These are phyloP conservation scores for Rhinophrynus dorsalis DNA, from an alignment of 2,797 vertebrate genomes.

Conservation along the genomic window DNA sequence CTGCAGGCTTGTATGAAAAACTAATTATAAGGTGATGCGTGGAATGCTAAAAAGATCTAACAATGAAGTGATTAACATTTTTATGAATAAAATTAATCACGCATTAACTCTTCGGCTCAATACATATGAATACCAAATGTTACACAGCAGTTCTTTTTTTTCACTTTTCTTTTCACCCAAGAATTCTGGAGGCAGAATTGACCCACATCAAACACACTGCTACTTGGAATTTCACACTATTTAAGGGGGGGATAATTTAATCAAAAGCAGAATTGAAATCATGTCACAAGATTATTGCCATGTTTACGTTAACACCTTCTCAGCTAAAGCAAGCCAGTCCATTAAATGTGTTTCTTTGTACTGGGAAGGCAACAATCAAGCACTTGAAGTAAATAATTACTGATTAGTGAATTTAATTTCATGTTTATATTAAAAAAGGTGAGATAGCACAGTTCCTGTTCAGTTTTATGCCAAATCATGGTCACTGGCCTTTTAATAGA, in stretches of 20 bases:
- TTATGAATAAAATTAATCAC: slow-evolving; percentile 84
- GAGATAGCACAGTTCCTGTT: slow-evolving; percentile 34
- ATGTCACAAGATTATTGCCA: slow-evolving; percentile 36
- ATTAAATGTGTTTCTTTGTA: not conserved
- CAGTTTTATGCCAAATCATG: slow-evolving; percentile 27
- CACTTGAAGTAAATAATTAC: slow-evolving; percentile 16
- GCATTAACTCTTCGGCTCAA: slow-evolving; percentile 68
- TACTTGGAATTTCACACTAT: slow-evolving; percentile 54
- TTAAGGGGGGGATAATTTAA: slow-evolving; percentile 53
- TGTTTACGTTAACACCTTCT: slow-evolving; percentile 38
- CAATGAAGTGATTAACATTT: slow-evolving; percentile 80
- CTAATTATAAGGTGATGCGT: slow-evolving; percentile 64
- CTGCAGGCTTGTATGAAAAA: slow-evolving; percentile 61
- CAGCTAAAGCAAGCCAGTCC: slow-evolving; percentile 9
- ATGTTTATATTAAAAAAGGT: too few species aligned
- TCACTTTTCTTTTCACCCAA: slow-evolving; percentile 48
- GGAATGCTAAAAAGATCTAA: slow-evolving; percentile 74
- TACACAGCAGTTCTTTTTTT: slow-evolving; percentile 50
- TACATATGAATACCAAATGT: slow-evolving; percentile 70
- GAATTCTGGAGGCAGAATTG: slow-evolving; percentile 55
- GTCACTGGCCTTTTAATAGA: slow-evolving; percentile 32
- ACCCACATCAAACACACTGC: slow-evolving; percentile 54
- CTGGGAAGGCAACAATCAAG: not conserved
- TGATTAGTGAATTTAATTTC: slow-evolving; percentile 20
- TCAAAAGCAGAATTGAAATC: slow-evolving; percentile 31